A percentile compares a stretch with the other conserved stretches of the same genome.
phyloP scores from a whole-genome alignment of 2,113 vertebrate species.

The Alligator mississippiensis region DNA sequence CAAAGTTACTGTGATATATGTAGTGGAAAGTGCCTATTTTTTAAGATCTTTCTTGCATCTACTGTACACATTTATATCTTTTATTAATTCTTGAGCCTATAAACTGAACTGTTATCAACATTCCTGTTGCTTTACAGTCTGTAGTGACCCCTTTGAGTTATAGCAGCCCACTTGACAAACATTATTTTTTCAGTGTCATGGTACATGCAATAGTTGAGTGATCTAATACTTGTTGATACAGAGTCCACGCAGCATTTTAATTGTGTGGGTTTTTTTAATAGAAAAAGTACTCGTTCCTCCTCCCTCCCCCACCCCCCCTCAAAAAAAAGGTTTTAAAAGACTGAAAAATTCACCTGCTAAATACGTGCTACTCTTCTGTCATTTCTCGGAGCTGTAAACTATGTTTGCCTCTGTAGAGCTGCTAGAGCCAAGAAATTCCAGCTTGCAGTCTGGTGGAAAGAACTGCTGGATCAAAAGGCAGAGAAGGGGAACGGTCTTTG shows the following conservation, averaged over 20 bases:
- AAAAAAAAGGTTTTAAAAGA: neutral
- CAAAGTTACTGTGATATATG: neutral
- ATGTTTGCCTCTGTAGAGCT: neutral
- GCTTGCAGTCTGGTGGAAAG: constrained; percentile 37
- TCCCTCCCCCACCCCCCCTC: neutral
- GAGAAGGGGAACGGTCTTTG: constrained; percentile 46
- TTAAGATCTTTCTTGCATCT: neutral
- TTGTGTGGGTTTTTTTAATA: neutral
- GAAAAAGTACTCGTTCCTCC: neutral
- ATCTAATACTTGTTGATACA: neutral
- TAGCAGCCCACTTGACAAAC: neutral
- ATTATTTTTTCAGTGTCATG: neutral
- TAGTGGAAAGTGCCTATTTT: neutral
- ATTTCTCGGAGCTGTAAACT: neutral
- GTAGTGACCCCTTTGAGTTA: neutral
- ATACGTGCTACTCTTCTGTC: rapidly evolving
- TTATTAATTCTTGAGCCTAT: neutral
- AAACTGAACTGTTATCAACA: neutral
- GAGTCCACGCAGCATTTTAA: neutral
- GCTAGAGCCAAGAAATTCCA: neutral
- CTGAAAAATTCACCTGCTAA: neutral
- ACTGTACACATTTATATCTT: neutral
- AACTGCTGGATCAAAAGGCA: constrained; percentile 30
- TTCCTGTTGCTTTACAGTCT: neutral
- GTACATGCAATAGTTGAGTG: neutral